Conservation (phyloP, 1,140 invertebrate genomes). For the Pseudoatta argentina region DNA sequence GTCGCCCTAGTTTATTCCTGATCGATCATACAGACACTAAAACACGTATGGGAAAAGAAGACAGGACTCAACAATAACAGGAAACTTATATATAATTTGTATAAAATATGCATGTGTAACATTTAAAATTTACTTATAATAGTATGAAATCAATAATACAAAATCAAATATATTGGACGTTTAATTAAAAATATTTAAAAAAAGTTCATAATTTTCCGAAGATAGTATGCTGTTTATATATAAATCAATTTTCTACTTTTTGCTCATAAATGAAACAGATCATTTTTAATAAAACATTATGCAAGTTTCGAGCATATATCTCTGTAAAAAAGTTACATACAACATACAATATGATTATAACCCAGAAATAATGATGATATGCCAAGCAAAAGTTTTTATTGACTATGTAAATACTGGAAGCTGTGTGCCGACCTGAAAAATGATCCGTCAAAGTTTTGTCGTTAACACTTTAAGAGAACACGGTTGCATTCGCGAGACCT, state of each 20-base stretch:
- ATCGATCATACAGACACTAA: conserved; percentile 37
- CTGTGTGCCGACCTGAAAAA: background rate
- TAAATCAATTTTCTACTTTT: background rate
- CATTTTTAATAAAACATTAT: conserved; percentile 9
- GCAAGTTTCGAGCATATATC: background rate
- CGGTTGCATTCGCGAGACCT: background rate
- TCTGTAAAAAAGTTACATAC: conserved; percentile 11
- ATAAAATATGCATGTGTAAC: background rate
- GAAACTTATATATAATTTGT: background rate
- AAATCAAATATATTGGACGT: background rate
- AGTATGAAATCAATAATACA: background rate
- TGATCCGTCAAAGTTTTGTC: background rate
- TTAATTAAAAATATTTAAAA: background rate
- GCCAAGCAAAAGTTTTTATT: conserved; percentile 30
- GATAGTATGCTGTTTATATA: background rate
- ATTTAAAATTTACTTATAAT: background rate
- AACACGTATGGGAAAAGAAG: background rate
- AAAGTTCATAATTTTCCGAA: background rate
- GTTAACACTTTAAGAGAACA: background rate
- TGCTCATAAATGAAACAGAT: background rate
- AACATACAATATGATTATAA: background rate
- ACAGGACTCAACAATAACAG: background rate
- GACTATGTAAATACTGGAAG: background rate
- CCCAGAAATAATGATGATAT: background rate
- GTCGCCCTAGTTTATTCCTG: conserved; percentile 44